A percentile compares a stretch with the other conserved stretches of the same genome.
These are phyloP conservation scores for Hymenopus coronatus DNA, from an alignment of 2,888 invertebrate species.

Conservation along the genomic window DNA sequence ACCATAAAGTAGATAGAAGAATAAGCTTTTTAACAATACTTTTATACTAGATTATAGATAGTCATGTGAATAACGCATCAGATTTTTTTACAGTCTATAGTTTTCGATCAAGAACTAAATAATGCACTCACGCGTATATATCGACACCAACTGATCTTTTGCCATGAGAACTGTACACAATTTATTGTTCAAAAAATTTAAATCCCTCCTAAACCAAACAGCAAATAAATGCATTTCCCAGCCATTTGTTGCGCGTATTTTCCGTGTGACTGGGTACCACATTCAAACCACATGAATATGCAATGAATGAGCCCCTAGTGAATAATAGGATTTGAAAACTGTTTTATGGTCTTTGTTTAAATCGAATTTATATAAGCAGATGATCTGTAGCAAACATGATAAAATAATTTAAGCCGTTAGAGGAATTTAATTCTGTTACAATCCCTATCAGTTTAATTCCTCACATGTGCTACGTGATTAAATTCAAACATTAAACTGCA, in stretches of 20 bases:
- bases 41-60: too few species aligned
- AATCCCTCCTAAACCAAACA: not conserved
- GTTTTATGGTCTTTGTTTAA: not conserved
- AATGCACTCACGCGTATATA: not conserved
- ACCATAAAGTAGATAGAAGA: too few species aligned
- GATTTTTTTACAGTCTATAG: too few species aligned
- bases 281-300: not conserved
- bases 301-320: not conserved
- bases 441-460: not conserved
- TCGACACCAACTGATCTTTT: not conserved
- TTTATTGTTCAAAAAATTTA: not conserved
- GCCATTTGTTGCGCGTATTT: not conserved
- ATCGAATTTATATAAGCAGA: not conserved
- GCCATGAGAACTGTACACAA: not conserved
- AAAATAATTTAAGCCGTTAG: not conserved
- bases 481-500: too few species aligned
- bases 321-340: not conserved
- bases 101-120: too few species aligned
- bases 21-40: too few species aligned
- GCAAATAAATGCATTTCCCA: not conserved
- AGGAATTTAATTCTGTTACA: not conserved
- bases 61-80: too few species aligned
- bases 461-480: not conserved
- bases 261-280: not conserved
- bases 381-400: not conserved